These are phyloP conservation scores for Drosophila ambigua DNA, from an alignment of 1,140 invertebrate species.

Conservation along the genomic window DNA sequence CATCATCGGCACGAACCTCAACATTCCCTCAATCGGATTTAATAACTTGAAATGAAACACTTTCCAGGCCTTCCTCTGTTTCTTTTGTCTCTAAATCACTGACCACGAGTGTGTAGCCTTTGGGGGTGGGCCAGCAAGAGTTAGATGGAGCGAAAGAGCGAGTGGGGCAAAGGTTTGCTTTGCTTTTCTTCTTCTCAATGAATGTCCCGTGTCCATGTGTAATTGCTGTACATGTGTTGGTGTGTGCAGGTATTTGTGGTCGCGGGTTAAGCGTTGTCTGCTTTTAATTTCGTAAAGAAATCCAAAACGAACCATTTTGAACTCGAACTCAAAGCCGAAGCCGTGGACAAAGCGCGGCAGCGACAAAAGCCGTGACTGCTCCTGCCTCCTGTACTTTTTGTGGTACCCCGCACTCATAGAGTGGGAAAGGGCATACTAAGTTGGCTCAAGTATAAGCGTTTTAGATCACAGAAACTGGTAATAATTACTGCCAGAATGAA, in stretches of 20 bases:
- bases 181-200: conserved; percentile 38
- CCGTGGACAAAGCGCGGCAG: conserved; percentile 14
- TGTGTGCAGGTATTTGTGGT: conserved; percentile 29
- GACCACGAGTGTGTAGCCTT: conserved; percentile 16
- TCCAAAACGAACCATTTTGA: conserved; percentile 53
- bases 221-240: conserved; percentile 28
- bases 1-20: conserved; percentile 5
- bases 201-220: conserved; percentile 24
- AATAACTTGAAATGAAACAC: conserved; percentile 11
- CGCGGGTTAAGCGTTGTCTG: conserved; percentile 54
- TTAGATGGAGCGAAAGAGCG: no score
- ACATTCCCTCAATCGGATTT: background rate
- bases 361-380: conserved; percentile 33
- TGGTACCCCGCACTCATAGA: no score
- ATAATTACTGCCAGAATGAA: no score
- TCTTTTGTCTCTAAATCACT: conserved; percentile 13
- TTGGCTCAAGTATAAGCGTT: no score
- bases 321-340: conserved; percentile 52
- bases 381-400: conserved; percentile 27
- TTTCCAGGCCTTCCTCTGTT: background rate
- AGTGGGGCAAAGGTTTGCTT: conserved; percentile 31
- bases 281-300: conserved; percentile 73
- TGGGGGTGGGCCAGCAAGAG: no score
- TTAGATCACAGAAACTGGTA: no score
- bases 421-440: no score